Evolutionary conservation across 2,113 vertebrate species (phyloP), one percentile per base, ranked within the genome.

Genomic region (Plestiodon gilberti): DNA sequence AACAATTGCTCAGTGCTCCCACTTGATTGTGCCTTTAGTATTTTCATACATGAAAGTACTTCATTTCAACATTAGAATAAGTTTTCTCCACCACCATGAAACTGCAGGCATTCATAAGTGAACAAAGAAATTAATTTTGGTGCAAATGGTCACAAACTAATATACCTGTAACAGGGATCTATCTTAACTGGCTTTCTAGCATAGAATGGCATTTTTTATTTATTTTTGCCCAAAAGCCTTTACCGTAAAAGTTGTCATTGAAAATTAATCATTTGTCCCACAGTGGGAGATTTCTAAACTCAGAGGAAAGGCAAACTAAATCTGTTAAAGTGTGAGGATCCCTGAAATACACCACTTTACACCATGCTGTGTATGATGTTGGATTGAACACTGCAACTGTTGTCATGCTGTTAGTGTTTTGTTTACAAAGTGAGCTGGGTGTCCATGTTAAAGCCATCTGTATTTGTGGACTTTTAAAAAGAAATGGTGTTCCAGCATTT

Each of bases 391-490:
- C 14, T n/a, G 64, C 33, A 84, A 86, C 79, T n/a, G 78, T 75
- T 83, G 59, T 48, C 62, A 38, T 73, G 82, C 87, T 78, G 81
- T 85, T 77, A 85, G 78, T 55, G 64, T 1, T 0, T 11, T 25
- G 30, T 80, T 61, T 75, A 5, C 61, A 59, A 48, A 30, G 6
- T 59, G 73, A 84, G 80, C 33, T 77, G 20, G 9, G 65, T 67
- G 55, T 74, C 28, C 4, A 2, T 6, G 22, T 89, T 82, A 67
- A 82, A 82, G 43, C n/a, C 2, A 7, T 1, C 85, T 43, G 1
- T 52, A 88, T 85, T 9, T 52, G 67, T 28, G 40, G 82, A 33
- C 35, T 83, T 78, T 2, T 64, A n/a, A 62, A 81, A 93, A 48
- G 67, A 81, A 93, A 48, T 28, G 10, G 4, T 64, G 8, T 83